A percentile compares a stretch with the other conserved stretches of the same genome.
Evolutionary conservation across 2,888 invertebrate genomes (phyloP).

Genomic region (Hylaea fasciaria): DNA sequence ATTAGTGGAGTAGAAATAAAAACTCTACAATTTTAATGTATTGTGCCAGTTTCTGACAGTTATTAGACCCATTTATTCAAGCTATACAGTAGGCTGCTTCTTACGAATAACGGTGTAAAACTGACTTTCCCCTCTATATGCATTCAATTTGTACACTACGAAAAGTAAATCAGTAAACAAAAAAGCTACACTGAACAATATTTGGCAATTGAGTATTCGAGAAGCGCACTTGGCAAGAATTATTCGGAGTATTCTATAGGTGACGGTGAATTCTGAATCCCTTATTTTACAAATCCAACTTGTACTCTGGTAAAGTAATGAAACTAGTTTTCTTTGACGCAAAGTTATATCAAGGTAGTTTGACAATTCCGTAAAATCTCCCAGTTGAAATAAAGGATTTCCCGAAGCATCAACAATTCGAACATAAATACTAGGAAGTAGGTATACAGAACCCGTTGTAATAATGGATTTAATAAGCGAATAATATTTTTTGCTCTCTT

Average conservation of each 20-base stretch:
- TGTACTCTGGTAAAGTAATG: constrained; percentile 10
- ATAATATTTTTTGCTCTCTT: constrained; percentile 2
- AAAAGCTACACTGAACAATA: constrained; percentile 60
- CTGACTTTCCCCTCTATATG: constrained; percentile 29
- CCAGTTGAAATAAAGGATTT: neutral
- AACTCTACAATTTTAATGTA: no score
- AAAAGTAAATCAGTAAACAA: constrained; percentile 54
- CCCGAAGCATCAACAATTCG: no score
- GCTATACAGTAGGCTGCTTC: no score
- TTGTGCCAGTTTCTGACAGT: no score
- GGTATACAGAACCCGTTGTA: no score
- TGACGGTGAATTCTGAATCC: constrained; percentile 8
- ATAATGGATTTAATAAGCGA: no score
- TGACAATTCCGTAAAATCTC: neutral
- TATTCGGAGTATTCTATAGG: constrained; percentile 56
- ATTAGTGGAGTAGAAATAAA: no score
- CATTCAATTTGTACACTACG: constrained; percentile 47
- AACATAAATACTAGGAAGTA: no score
- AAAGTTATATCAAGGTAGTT: constrained; percentile 5
- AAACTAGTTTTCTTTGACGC: constrained; percentile 16
- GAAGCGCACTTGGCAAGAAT: constrained; percentile 65
- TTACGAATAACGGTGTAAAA: constrained; percentile 1
- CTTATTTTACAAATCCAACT: constrained; percentile 9
- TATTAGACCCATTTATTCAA: no score
- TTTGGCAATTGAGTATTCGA: constrained; percentile 72